These are phyloP conservation scores for Hypena proboscidalis DNA, from an alignment of 2,888 invertebrate genomes.

Conservation along the genomic window DNA sequence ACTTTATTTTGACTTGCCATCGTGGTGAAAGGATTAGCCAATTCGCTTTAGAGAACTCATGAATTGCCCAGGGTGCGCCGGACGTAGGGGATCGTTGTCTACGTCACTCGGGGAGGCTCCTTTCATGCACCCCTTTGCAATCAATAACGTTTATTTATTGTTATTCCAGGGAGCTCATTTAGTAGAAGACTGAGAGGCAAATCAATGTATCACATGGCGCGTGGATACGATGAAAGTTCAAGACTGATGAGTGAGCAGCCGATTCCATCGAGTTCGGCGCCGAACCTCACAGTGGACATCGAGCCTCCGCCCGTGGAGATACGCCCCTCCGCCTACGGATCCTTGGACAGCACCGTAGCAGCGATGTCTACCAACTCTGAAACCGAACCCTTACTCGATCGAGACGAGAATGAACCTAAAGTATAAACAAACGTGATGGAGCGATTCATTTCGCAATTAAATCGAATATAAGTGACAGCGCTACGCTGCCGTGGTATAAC, in stretches of 20 bases:
- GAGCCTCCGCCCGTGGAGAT: conserved; percentile 63
- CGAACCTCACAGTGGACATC: conserved; percentile 59
- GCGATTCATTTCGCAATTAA: conserved; percentile 18
- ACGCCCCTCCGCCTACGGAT: conserved; percentile 70
- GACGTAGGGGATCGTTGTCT: too few species aligned
- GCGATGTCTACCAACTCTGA: conserved; percentile 59
- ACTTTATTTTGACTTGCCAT: too few species aligned
- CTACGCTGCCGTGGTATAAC: conserved; percentile 10
- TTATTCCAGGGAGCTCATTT: conserved; percentile 87
- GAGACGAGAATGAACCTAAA: conserved; percentile 49
- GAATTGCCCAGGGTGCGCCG: too few species aligned
- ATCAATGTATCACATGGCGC: conserved; percentile 89
- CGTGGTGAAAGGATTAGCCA: too few species aligned
- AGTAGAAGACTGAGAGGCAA: conserved; percentile 92
- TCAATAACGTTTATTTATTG: neutral
- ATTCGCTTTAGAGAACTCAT: too few species aligned
- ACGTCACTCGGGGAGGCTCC: too few species aligned
- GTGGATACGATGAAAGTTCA: conserved; percentile 87
- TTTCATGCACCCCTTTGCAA: too few species aligned
- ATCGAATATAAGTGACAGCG: conserved; percentile 16
- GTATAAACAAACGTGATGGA: conserved; percentile 49
- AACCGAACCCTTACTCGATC: conserved; percentile 62
- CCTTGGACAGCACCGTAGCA: conserved; percentile 64
- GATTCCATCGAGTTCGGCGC: conserved; percentile 67
- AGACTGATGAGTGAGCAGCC: conserved; percentile 69